Evolutionary conservation across 2,797 vertebrate species (phyloP).

Genomic region (Coluber constrictor): DNA sequence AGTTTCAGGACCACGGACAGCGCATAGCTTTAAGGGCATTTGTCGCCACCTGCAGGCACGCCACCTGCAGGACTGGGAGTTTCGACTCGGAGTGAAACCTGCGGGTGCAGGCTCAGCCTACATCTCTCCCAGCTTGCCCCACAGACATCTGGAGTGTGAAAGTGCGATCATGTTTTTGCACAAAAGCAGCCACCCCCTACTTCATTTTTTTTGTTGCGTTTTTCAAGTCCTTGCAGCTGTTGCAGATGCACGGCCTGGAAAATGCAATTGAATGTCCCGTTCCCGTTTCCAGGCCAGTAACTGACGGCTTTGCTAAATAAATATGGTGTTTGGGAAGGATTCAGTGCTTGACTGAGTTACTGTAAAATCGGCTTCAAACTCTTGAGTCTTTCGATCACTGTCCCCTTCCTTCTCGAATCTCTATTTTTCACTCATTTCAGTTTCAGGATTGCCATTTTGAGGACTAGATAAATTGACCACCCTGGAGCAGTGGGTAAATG

Average conservation of each 20-base stretch:
- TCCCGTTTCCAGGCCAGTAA: neutral
- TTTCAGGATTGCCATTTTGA: neutral
- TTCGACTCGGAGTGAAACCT: neutral
- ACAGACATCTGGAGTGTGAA: neutral
- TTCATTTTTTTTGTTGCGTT: neutral
- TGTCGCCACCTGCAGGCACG: slow-evolving; percentile 67
- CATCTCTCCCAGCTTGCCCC: neutral
- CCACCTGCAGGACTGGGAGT: slow-evolving; percentile 54
- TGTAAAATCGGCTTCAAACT: neutral
- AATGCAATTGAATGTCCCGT: neutral
- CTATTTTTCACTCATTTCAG: neutral
- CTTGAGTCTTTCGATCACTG: neutral
- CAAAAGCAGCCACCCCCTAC: neutral
- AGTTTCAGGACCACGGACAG: slow-evolving; percentile 63
- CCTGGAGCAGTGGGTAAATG: neutral
- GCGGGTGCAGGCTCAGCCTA: neutral
- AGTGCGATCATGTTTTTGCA: neutral
- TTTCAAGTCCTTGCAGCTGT: neutral
- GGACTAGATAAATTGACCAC: neutral
- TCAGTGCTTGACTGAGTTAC: neutral
- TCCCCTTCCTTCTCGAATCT: neutral
- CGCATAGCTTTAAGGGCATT: slow-evolving; percentile 45
- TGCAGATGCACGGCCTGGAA: neutral
- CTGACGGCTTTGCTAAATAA: neutral
- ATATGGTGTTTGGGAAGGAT: neutral